Evolutionary conservation across 2,113 vertebrate genomes (phyloP).

Genomic region (Platysteira castanea): DNA sequence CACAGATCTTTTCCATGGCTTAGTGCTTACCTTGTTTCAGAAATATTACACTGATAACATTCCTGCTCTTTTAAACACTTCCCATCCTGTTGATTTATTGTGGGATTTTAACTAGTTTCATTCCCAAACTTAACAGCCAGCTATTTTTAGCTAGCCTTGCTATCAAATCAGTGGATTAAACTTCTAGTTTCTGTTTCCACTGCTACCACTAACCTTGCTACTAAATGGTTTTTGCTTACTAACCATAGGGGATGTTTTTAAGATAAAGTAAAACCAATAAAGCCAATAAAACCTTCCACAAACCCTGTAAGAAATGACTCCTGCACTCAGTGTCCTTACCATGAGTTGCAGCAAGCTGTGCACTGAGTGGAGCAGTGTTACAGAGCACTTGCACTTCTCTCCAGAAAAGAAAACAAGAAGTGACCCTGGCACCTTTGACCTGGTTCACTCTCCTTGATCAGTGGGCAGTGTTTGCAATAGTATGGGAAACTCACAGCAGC

Average conservation of each 20-base stretch:
- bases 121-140: background rate
- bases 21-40: background rate
- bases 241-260: background rate
- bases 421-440: constrained; percentile 39
- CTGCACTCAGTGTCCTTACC: background rate
- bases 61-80: background rate
- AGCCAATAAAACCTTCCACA: background rate
- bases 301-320: background rate
- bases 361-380: background rate
- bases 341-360: background rate
- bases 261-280: background rate
- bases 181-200: background rate
- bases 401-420: constrained; percentile 33
- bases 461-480: constrained; percentile 16
- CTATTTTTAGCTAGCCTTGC: background rate
- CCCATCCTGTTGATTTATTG: background rate
- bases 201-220: background rate
- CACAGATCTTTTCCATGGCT: background rate
- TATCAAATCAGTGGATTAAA: background rate
- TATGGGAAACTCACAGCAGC: constrained; percentile 29
- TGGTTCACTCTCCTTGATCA: constrained; percentile 39
- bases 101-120: background rate
- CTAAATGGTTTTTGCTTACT: background rate
- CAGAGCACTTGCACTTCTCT: constrained; percentile 5
- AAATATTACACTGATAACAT: background rate